Base-by-base conservation (phyloP, 1,140 invertebrate genomes). In the Cotesia vestalis region DNA sequence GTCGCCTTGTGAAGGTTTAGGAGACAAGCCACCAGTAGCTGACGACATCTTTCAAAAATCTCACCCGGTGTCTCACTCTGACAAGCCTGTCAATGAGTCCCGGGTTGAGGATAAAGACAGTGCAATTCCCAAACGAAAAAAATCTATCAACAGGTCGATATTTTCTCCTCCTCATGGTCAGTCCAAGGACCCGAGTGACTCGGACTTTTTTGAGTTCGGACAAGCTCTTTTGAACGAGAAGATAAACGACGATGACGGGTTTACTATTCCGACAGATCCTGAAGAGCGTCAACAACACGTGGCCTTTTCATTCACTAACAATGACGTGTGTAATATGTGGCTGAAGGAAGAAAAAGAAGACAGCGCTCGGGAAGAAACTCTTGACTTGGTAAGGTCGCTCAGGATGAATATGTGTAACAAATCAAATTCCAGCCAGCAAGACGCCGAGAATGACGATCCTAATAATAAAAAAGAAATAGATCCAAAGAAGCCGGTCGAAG, bases 271-370 rank as follows among this genome's bases (percentile, higher is more conserved):
- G 0, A 83, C 87, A 38, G 90, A 90, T 77, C 89, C 90, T 60
- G 91, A 91, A 60, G 89, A 90, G 74, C 83, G 87, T 20, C 75
- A 85, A 3, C 81, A 86, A 1, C 90, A 91, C 1, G 86, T 93
- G 17, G 86, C 90, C 1, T 92, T 92, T 73, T 90, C 90, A n/a
- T 91, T 92, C 74, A 88, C 88, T 59, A 86, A 88, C 57, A 88
- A 2, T 2, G 27, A 27, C 3, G 27, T 27, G 1, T 27, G 27
- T 27, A 27, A 89, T n/a, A 87, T 92, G 61, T 88, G 92, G 71
- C 91, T 92, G 74, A 92, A 93, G 79, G 92, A 94, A 78, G 93
- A 94, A n/a, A 94, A 94, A 81, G 93, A 92, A 73, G 91, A 92
- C 71, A 91, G 88, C 78, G 92, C 92, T 0, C 85, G 91, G 55